These are phyloP conservation scores for Actinernus sp. DNA, from an alignment of 92 coral and sea anemone species.

Conservation along the genomic window DNA sequence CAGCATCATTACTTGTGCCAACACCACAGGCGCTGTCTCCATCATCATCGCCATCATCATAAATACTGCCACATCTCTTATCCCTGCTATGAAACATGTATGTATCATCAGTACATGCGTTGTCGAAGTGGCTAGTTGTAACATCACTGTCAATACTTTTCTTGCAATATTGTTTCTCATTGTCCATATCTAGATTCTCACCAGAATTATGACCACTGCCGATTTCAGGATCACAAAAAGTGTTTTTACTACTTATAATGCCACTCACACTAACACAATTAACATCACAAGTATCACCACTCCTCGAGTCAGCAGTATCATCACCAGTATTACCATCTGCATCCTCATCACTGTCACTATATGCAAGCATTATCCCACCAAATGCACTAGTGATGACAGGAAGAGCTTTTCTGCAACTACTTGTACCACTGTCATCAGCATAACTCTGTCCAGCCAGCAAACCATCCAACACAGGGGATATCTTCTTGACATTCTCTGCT, in stretches of 20 bases:
- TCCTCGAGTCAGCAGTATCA: conserved; percentile 6
- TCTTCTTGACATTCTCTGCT: conserved; percentile 61
- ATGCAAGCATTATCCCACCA: not conserved
- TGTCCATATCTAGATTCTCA: no score
- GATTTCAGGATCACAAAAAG: no score
- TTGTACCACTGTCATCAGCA: not conserved
- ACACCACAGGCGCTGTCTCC: not conserved
- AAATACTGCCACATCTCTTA: not conserved
- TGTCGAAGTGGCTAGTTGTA: no score
- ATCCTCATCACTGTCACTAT: not conserved
- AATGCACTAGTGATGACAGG: not conserved
- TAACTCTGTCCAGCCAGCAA: not conserved
- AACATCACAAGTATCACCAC: not conserved
- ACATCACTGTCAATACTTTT: no score
- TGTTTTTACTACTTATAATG: not conserved
- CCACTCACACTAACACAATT: not conserved
- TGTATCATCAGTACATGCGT: no score
- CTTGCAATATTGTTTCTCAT: no score
- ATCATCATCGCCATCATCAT: not conserved
- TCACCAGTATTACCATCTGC: not conserved
- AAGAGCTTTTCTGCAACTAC: not conserved
- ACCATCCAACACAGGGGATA: not conserved
- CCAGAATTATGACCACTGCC: no score
- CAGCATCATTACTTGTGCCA: conserved; percentile 2
- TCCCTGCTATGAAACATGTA: conserved; percentile 1